A percentile compares a stretch with the other conserved stretches of the same genome.
phyloP scores from a whole-genome alignment of 92 coral and sea anemone genomes.

The Phenganax subtilis region DNA sequence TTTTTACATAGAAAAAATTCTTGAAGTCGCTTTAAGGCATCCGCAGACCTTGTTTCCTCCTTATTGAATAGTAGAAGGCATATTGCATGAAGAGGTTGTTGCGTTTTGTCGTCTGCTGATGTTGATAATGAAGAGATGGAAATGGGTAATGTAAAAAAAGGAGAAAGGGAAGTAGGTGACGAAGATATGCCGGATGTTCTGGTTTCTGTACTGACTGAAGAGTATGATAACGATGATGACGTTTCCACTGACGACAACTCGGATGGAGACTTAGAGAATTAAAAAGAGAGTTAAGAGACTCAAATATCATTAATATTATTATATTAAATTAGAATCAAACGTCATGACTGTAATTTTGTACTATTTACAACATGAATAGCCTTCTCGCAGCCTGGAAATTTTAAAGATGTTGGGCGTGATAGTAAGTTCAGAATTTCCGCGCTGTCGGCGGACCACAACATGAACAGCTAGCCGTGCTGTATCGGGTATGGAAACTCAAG shows the following conservation, averaged over 20 bases:
- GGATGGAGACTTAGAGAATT: slow-evolving; percentile 1
- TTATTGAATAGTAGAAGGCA: not conserved
- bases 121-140: slow-evolving; percentile 26
- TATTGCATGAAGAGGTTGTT: slow-evolving; percentile 20
- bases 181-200: slow-evolving; percentile 36
- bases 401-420: too few species aligned
- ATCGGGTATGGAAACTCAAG: too few species aligned
- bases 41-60: not conserved
- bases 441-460: too few species aligned
- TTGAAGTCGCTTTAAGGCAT: not conserved
- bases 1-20: slow-evolving; percentile 24
- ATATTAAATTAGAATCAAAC: too few species aligned
- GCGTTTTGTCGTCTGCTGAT: slow-evolving; percentile 3
- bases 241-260: slow-evolving; percentile 21
- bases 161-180: slow-evolving; percentile 26
- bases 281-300: not conserved
- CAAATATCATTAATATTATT: too few species aligned
- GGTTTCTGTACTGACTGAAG: slow-evolving; percentile 41
- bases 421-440: too few species aligned
- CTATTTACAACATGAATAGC: too few species aligned
- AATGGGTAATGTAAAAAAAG: slow-evolving; percentile 1
- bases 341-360: too few species aligned
- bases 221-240: slow-evolving; percentile 39
- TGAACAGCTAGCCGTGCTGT: too few species aligned
- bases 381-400: too few species aligned